Conservation (phyloP, 2,797 vertebrate genomes). For the Notolepis coatsorum region DNA sequence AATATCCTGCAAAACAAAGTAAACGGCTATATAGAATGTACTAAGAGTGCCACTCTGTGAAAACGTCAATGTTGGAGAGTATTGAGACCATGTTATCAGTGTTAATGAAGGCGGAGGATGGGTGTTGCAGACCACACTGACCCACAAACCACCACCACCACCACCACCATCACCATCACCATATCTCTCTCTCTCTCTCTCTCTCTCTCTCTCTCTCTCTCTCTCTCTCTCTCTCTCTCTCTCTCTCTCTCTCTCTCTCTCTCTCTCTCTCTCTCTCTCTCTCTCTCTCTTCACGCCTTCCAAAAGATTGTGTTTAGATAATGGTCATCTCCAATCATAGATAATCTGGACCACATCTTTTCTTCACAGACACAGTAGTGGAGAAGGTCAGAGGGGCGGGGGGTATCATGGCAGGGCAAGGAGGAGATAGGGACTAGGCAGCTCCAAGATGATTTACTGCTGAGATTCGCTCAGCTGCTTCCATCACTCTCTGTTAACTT, state of each 20-base stretch:
- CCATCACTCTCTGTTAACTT: constrained; percentile 82
- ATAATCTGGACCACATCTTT: constrained; percentile 86
- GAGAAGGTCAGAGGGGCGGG: constrained; percentile 83
- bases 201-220: too few relatives aligned
- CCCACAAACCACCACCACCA: too few relatives aligned
- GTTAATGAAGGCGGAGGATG: constrained; percentile 78
- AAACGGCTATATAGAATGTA: too few relatives aligned
- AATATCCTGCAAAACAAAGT: too few relatives aligned
- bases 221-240: too few relatives aligned
- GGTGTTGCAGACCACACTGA: constrained; percentile 72
- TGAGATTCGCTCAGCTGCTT: constrained; percentile 82
- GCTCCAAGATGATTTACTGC: constrained; percentile 82
- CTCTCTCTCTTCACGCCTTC: too few relatives aligned
- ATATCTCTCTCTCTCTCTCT: too few relatives aligned
- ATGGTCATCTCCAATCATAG: constrained; percentile 86
- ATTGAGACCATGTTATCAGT: constrained; percentile 76
- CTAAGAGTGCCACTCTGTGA: constrained; percentile 55
- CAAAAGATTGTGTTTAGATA: constrained; percentile 88
- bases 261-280: too few relatives aligned
- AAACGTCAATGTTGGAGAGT: constrained; percentile 66
- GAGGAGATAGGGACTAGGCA: constrained; percentile 73
- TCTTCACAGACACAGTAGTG: constrained; percentile 79
- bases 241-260: too few relatives aligned
- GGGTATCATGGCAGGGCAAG: constrained; percentile 41
- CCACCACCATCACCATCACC: too few relatives aligned